Evolutionary conservation across 2,888 invertebrate species (phyloP).

Genomic region (Gnatocerus cornutus): DNA sequence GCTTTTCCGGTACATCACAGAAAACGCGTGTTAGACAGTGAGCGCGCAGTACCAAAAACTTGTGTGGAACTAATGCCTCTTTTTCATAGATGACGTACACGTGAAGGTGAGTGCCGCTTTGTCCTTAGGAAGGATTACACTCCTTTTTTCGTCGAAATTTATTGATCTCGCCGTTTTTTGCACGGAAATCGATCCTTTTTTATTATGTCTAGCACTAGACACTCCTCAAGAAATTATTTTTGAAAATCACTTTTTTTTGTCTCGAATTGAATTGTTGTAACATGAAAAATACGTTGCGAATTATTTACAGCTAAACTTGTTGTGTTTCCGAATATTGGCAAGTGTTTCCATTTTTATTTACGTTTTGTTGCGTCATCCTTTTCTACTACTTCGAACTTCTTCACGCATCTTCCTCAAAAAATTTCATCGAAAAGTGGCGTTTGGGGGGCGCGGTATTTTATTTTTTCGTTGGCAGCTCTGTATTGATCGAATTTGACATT

Average conservation of each 20-base stretch:
- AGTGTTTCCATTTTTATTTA: constrained; percentile 31
- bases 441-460: too few relatives aligned
- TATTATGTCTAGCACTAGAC: too few relatives aligned
- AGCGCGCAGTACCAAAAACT: constrained; percentile 51
- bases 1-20: constrained; percentile 54
- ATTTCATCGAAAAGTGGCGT: too few relatives aligned
- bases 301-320: constrained; percentile 16
- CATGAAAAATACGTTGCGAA: constrained; percentile 20
- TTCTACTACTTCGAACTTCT: background rate
- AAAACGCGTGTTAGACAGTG: constrained; percentile 58
- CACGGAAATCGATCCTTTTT: constrained; percentile 26
- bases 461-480: too few relatives aligned
- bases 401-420: too few relatives aligned
- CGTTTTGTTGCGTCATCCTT: constrained; percentile 33
- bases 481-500: too few relatives aligned
- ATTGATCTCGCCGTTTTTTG: constrained; percentile 16
- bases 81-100: constrained; percentile 58
- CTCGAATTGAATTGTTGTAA: constrained; percentile 11
- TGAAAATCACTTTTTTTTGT: background rate
- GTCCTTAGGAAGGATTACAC: background rate
- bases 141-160: constrained; percentile 1
- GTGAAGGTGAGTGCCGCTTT: constrained; percentile 55
- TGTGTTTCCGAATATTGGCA: constrained; percentile 30
- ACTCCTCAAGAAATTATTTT: background rate
- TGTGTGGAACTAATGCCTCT: constrained; percentile 60